Percentiles rank a stretch among this genome's conserved stretches.
phyloP scores from a whole-genome alignment of 2,113 vertebrate species.

The Tupaia chinensis region DNA sequence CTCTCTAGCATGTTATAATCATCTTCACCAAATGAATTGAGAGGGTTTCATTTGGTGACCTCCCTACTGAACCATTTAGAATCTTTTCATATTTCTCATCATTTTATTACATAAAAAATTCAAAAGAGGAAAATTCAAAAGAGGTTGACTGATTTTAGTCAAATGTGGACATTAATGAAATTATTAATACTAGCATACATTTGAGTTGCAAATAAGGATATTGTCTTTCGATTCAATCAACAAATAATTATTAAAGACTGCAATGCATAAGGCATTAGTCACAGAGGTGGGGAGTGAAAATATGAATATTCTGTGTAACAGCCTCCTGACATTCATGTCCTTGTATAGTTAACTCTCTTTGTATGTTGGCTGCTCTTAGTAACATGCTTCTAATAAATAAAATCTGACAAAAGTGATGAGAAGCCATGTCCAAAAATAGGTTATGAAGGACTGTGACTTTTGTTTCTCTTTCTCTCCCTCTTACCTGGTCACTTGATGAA shows the following conservation, averaged over 20 bases:
- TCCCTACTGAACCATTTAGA: neutral
- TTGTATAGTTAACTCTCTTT: neutral
- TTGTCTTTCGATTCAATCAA: neutral
- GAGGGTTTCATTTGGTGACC: neutral
- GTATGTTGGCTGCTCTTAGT: neutral
- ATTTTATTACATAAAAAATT: slow-evolving; percentile 21
- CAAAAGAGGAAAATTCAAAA: neutral
- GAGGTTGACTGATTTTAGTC: neutral
- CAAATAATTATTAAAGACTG: neutral
- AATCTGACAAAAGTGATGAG: neutral
- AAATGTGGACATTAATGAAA: neutral
- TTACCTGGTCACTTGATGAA: neutral
- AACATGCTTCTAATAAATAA: neutral
- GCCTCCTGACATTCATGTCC: neutral
- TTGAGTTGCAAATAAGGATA: neutral
- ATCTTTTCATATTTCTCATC: neutral
- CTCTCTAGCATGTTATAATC: neutral
- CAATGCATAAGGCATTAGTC: neutral
- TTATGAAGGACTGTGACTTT: neutral
- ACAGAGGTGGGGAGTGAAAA: neutral
- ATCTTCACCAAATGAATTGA: neutral
- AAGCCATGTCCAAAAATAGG: neutral
- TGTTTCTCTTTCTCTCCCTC: neutral
- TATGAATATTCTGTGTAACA: neutral
- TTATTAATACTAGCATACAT: neutral